Percentiles rank a stretch among this genome's conserved stretches.
These are phyloP conservation scores for Ifrita kowaldi DNA, from an alignment of 2,113 vertebrate species.

Conservation along the genomic window DNA sequence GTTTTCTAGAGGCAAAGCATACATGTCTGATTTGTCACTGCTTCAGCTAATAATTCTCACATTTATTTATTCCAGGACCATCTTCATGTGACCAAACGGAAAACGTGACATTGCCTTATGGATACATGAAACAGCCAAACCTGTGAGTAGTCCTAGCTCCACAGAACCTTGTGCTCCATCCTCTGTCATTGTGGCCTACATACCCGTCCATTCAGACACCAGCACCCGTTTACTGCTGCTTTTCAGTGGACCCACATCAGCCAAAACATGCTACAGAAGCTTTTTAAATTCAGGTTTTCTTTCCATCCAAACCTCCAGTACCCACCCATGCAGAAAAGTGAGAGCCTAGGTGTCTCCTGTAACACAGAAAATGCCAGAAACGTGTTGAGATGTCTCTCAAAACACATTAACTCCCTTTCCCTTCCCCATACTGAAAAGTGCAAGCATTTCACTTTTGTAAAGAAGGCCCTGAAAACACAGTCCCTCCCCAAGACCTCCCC, in stretches of 20 bases:
- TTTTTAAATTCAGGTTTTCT: not conserved
- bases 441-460: not conserved
- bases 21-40: not conserved
- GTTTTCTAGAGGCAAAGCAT: not conserved
- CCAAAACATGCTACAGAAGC: not conserved
- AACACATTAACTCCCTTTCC: not conserved
- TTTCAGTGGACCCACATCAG: not conserved
- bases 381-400: not conserved
- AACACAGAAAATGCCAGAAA: not conserved
- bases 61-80: not conserved
- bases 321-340: not conserved
- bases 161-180: not conserved
- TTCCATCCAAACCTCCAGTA: not conserved
- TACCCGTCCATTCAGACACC: not conserved
- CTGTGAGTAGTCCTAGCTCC: not conserved
- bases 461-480: not conserved
- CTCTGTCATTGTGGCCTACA: not conserved
- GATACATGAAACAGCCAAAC: not conserved
- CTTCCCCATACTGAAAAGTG: not conserved
- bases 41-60: not conserved
- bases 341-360: not conserved
- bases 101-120: not conserved
- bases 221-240: not conserved
- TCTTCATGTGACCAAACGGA: not conserved
- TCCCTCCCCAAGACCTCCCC: not conserved